Evolutionary conservation across 2,888 invertebrate genomes (phyloP), one percentile per base, ranked within the genome.

Genomic region (Leptopilina syphax): DNA sequence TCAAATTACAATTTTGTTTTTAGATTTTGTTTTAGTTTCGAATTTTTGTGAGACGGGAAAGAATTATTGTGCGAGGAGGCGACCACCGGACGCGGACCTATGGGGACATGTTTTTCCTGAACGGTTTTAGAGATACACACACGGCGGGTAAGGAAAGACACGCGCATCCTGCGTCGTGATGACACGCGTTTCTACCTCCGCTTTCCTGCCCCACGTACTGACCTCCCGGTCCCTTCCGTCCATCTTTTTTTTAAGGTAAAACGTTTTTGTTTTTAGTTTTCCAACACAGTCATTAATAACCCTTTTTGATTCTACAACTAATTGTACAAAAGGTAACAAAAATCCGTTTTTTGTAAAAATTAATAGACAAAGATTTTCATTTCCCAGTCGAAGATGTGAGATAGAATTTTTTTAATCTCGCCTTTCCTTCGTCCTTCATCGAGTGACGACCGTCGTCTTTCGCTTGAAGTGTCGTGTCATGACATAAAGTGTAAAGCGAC

Each of bases 101-200:
- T 81, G 77, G 70, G 79, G 18, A 83, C 84, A 83, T 84, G 85
- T 87, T 85, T 87, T 86, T 87, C 87, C 84, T 82, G 85, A 86
- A 85, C 85, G 83, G 86, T 88, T 87, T 88, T 83, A 77, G 80
- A 81, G 77, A 83, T 65, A 79, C 65, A 78, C 80, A 44, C 44
- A 44, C 77, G 77, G 83, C 82, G 73, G 81, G 83, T 79, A 87
- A 87, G 89, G 90, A 90, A 89, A 90, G 90, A 89, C 90, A 91
- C 91, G 91, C 90, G 90, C 91, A 91, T 91, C 91, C 91, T 91
- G 91, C 87, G 85, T 88, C 91, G 91, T 91, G 91, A 91, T 89
- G 86, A 88, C 89, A 87, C 87, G 90, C 88, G 85, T 83, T 82
- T 83, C 76, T 79, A 70, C 82, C 80, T 80, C 79, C 80, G 63